These are phyloP conservation scores for Metallyticus violacea DNA, from an alignment of 2,888 invertebrate species.

Conservation along the genomic window DNA sequence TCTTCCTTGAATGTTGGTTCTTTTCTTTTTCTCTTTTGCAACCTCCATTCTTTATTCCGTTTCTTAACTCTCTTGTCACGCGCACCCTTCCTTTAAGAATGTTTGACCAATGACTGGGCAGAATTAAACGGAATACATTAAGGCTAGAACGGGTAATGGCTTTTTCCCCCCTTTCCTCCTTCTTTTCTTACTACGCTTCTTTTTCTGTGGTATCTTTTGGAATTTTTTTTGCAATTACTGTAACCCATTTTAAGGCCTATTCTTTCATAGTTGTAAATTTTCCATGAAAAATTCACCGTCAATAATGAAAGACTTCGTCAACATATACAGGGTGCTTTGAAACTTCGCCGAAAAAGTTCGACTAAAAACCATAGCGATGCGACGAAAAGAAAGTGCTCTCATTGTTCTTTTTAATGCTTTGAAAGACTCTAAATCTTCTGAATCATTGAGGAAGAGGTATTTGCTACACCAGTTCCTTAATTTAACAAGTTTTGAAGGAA, in stretches of 20 bases:
- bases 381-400: too few relatives aligned
- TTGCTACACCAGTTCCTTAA: background rate
- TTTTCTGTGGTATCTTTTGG: background rate
- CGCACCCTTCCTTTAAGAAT: background rate
- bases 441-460: background rate
- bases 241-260: background rate
- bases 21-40: background rate
- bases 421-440: too few relatives aligned
- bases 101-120: constrained; percentile 12
- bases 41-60: background rate
- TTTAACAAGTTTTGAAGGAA: too few relatives aligned
- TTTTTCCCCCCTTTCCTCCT: background rate
- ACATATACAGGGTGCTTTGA: background rate
- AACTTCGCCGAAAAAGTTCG: background rate
- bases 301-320: background rate
- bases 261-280: background rate
- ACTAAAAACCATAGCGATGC: background rate
- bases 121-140: constrained; percentile 8
- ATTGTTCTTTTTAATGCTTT: too few relatives aligned
- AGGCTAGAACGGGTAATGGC: background rate
- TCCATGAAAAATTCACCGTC: background rate
- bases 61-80: background rate
- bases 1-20: background rate
- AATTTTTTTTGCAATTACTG: background rate
- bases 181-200: background rate